Percentiles rank a stretch among this genome's conserved stretches.
phyloP scores from a whole-genome alignment of 2,797 vertebrate species.

The Hoplostethus atlanticus region DNA sequence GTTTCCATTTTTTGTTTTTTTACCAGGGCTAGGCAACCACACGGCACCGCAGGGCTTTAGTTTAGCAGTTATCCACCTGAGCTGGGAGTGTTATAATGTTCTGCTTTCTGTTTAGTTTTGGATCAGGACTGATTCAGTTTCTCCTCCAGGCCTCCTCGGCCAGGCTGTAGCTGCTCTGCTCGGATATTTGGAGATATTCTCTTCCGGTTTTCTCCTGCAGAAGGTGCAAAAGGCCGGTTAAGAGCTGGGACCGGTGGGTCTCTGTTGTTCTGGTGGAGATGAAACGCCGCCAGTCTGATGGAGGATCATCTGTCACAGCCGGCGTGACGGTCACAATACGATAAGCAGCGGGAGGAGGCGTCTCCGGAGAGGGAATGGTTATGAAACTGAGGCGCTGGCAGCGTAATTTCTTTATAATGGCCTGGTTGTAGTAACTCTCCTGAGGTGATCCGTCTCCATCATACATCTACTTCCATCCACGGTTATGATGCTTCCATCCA shows the following conservation, averaged over 20 bases:
- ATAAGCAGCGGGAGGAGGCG: conserved; percentile 15
- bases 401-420: conserved; percentile 22
- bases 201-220: background rate
- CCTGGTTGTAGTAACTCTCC: background rate
- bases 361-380: conserved; percentile 5
- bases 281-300: conserved; percentile 14
- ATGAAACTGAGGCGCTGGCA: background rate
- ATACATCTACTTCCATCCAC: background rate
- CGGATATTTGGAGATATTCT: background rate
- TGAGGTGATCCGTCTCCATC: conserved; percentile 30
- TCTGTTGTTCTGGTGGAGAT: conserved; percentile 17
- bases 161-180: background rate
- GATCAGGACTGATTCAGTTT: background rate
- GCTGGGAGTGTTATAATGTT: conserved; percentile 21
- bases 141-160: background rate
- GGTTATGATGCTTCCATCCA: too few relatives aligned
- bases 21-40: background rate
- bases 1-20: background rate
- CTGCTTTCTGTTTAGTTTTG: background rate
- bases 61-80: background rate
- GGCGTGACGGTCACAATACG: conserved; percentile 1
- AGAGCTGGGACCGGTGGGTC: background rate
- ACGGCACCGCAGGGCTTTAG: background rate
- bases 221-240: background rate
- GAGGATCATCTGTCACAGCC: conserved; percentile 30